phyloP scores from a whole-genome alignment of 1,140 invertebrate species.

The Sminthurinus signatus region DNA sequence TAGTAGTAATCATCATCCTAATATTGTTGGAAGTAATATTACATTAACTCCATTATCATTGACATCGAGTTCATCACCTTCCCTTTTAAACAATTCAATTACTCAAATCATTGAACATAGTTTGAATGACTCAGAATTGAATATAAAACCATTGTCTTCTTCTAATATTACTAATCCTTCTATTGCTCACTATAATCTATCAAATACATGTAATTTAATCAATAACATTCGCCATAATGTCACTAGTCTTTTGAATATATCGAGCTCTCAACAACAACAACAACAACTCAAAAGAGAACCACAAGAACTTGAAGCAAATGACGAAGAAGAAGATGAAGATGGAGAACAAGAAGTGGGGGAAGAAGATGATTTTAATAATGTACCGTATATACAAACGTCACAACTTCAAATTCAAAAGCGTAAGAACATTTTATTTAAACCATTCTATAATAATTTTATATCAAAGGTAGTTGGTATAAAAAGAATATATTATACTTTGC shows the following conservation, averaged over 20 bases:
- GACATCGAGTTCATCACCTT: not conserved
- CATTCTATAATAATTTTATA: not conserved
- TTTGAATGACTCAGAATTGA: too few species aligned
- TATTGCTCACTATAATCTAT: not conserved
- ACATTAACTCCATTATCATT: not conserved
- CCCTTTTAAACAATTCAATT: too few species aligned
- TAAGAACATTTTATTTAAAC: not conserved
- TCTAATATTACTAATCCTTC: not conserved
- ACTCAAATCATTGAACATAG: too few species aligned
- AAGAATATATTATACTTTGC: not conserved
- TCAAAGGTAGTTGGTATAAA: not conserved
- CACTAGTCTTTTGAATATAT: not conserved
- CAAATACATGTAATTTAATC: not conserved
- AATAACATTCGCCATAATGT: slow-evolving; percentile 6
- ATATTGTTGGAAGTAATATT: not conserved
- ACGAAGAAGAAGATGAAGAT: not conserved
- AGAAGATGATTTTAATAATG: not conserved
- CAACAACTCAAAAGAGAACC: too few species aligned
- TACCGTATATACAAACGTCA: not conserved
- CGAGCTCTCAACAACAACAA: not conserved
- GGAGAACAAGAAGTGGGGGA: not conserved
- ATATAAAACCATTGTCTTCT: too few species aligned
- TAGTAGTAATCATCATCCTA: not conserved
- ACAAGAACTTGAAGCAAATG: too few species aligned
- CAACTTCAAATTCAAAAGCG: slow-evolving; percentile 5